phyloP scores from a whole-genome alignment of 1,140 invertebrate species.

The Euglossa dilemma region DNA sequence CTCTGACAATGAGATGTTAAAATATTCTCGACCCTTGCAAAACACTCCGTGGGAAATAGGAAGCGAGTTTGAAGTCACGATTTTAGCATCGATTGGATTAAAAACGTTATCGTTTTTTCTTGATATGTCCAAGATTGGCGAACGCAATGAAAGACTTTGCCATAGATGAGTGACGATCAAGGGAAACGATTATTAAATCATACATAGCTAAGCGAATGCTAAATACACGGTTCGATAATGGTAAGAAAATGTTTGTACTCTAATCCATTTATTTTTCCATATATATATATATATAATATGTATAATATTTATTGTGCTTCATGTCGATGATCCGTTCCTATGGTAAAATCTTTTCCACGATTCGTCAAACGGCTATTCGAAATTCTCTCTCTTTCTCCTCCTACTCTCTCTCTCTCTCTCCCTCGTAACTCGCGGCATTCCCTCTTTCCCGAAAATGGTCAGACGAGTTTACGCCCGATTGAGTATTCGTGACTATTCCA shows the following conservation, averaged over 20 bases:
- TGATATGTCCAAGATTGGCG: constrained; percentile 77
- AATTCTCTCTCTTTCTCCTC: neutral
- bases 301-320: constrained; percentile 26
- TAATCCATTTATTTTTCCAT: constrained; percentile 8
- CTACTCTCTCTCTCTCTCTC: constrained; percentile 8
- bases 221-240: neutral
- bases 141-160: constrained; percentile 49
- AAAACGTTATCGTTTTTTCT: constrained; percentile 39
- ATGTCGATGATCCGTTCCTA: constrained; percentile 19
- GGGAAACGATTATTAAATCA: neutral
- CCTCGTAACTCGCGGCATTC: neutral
- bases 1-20: constrained; percentile 22
- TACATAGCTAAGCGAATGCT: neutral
- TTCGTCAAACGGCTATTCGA: constrained; percentile 32
- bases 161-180: constrained; percentile 4
- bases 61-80: constrained; percentile 5
- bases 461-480: constrained; percentile 57
- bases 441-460: constrained; percentile 46
- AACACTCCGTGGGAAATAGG: constrained; percentile 2
- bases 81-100: constrained; percentile 2
- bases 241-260: constrained; percentile 23
- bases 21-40: constrained; percentile 40
- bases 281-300: neutral
- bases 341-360: constrained; percentile 29
- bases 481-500: constrained; percentile 66